Conservation (phyloP, 1,140 invertebrate genomes). For the Lepeophtheirus salmonis region DNA sequence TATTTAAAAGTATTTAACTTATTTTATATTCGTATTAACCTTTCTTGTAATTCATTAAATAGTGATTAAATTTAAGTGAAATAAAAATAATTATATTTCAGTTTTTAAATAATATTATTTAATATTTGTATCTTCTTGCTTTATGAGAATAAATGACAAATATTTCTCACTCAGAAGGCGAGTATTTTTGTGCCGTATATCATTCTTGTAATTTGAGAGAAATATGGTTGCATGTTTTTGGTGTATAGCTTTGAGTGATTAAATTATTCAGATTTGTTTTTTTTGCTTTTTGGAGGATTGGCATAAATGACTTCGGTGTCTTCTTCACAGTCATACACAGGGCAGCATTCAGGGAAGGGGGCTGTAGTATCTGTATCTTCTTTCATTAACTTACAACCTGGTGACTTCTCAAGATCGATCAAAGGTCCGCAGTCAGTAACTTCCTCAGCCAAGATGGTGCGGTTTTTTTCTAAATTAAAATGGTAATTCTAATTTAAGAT, state of each 20-base stretch:
- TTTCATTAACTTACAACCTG: conserved; percentile 3
- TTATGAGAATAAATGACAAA: too few species aligned
- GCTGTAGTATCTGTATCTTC: conserved; percentile 1
- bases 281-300: conserved; percentile 1
- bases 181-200: too few species aligned
- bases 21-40: too few species aligned
- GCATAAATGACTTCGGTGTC: conserved; percentile 11
- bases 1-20: too few species aligned
- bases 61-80: too few species aligned
- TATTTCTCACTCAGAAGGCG: too few species aligned
- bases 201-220: not conserved
- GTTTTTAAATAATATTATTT: too few species aligned
- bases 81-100: too few species aligned
- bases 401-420: conserved; percentile 5
- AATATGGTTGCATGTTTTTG: not conserved
- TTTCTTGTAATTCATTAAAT: too few species aligned
- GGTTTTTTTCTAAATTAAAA: not conserved
- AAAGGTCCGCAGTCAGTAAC: conserved; percentile 14
- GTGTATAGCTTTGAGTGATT: not conserved
- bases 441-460: conserved; percentile 13
- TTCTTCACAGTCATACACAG: conserved; percentile 15
- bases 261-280: not conserved
- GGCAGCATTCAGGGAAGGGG: conserved; percentile 9
- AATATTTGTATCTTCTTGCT: too few species aligned
- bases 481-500: not conserved